Evolutionary conservation across 2,113 vertebrate genomes (phyloP), one percentile per base, ranked within the genome.

Genomic region (Accipiter virgatus): DNA sequence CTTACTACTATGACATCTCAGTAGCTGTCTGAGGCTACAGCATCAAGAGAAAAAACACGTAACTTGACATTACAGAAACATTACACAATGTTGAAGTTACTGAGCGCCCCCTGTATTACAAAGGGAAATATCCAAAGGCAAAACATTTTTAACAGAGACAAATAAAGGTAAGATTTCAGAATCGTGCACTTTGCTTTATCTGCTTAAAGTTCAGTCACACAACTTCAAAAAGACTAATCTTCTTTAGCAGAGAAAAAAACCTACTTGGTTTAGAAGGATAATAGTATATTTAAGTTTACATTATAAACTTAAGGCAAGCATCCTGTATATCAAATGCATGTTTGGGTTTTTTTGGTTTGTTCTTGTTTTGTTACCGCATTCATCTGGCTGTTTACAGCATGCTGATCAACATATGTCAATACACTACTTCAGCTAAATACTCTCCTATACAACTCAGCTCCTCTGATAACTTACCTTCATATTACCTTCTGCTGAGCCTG

Each of bases 401-500:
- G 20, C 26, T 77, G 31, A 43, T 26, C 53, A 56, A 42, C 10
- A 2, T 6, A 6, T 6, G 36, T 15, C 40, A 83, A 5, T 2
- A 19, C 15, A 6, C 23, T 55, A 2, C 62, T 34, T 21, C 80
- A 62, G 77, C n/a, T 55, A 22, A 53, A 73, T 18, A 9, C 21
- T 34, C 13, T 62, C 31, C 34, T 17, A 1, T 16, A 45, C 27
- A 27, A 1, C 8, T 45, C 27, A 1, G 40, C 38, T 32, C n/a
- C 63, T 75, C 50, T 7, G 2, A 3, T 7, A 17, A 26, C 96
- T 98, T 97, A 99, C 99, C 99, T 99, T 99, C 98, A 99, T 99
- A 97, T 99, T 99, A 40, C 99, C 99, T 98, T 99, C 99, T 1
- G 99, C 99, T 1, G 99, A 99, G 62, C 99, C 99, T 1, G 99